Evolutionary conservation across 35 echinoderm and acorn worm species (phyloP).

Genomic region (Ophiothrix spiculata): DNA sequence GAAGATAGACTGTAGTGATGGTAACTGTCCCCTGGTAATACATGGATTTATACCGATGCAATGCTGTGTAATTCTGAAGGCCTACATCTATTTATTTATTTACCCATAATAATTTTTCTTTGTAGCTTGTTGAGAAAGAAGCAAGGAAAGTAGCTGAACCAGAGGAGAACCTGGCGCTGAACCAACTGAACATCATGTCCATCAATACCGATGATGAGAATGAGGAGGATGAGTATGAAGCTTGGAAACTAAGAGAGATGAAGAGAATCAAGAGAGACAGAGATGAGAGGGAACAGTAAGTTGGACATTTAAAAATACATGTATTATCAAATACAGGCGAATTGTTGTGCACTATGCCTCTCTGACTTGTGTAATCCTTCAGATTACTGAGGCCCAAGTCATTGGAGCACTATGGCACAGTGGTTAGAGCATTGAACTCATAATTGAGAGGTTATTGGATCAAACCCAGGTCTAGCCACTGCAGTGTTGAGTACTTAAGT

Average conservation of each 20-base stretch:
- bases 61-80: no score
- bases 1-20: no score
- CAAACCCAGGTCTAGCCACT: no score
- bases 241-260: slow-evolving; percentile 86
- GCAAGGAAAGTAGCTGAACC: slow-evolving; percentile 47
- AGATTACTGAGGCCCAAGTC: no score
- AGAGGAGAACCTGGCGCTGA: slow-evolving; percentile 34
- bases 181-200: slow-evolving; percentile 38
- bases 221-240: slow-evolving; percentile 93
- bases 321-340: neutral
- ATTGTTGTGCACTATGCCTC: neutral
- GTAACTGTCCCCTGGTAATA: no score
- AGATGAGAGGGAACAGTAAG: slow-evolving; percentile 91
- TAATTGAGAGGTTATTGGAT: no score
- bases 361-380: neutral
- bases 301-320: neutral
- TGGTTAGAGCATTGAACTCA: no score
- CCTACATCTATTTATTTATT: no score
- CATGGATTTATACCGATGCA: no score
- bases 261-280: slow-evolving; percentile 89
- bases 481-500: no score
- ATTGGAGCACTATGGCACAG: no score
- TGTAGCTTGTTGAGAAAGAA: slow-evolving; percentile 76
- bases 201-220: slow-evolving; percentile 95
- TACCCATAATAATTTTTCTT: neutral